Evolutionary conservation across 2,113 vertebrate genomes (phyloP), one percentile per base, ranked within the genome.

Genomic region (Pseudolaguvia tuberculata): DNA sequence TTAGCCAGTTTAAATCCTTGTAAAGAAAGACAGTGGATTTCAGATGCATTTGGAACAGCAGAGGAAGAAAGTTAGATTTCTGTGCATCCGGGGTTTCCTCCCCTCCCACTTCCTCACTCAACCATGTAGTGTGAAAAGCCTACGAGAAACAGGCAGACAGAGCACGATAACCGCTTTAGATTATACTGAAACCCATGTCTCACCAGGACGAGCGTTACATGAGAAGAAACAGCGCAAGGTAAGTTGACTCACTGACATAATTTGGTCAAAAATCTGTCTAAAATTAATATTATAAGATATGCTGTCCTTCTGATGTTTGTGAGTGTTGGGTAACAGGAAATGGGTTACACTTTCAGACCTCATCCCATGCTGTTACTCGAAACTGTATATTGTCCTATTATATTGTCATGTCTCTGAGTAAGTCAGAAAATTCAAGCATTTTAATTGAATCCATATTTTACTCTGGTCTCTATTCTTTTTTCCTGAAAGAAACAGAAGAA

Each of bases 201-300:
- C 85, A 87, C 29, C 82, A 88, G 70, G 90, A 92, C 82, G 88
- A 89, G 84, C 84, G 87, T 65, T 91, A 87, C 84, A 80, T 85
- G 35, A 85, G 86, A 75, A 88, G 86, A 79, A 83, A 79, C 39
- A 91, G 88, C 42, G 89, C 85, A 83, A 84, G 88, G 91, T 91
- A 88, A 86, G 88, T 2, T 25, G 15, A 10, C 4, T 59, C n/a
- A 12, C 3, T 25, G 13, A 39, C 55, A n/a, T 6, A 27, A 29
- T 5, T 27, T 18, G 51, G 35, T 45, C 27, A 39, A 2, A n/a
- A 50, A 59, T 21, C 29, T 75, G 53, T 72, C 11, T 56, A 11
- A 29, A 29, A 12, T 55, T 2, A 20, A 2, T 39, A 5, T 11
- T 17, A 23, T 29, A 17, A 35, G 7, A 12, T 0, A 39, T 21